Conservation (phyloP, 2,797 vertebrate genomes). For the Serranus cabrilla region DNA sequence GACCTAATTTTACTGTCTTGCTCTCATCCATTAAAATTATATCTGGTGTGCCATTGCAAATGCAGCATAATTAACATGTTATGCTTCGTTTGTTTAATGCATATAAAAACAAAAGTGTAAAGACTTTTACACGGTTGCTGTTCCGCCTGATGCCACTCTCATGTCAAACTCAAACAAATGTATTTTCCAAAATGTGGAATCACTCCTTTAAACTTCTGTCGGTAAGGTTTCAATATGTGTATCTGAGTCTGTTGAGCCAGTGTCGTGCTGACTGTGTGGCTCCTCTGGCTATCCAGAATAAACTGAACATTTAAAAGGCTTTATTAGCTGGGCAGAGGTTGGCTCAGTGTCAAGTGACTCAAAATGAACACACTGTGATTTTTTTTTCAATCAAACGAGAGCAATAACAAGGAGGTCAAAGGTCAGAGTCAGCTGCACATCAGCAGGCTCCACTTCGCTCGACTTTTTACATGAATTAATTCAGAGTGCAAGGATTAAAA, state of each 20-base stretch:
- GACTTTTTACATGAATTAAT: slow-evolving; percentile 7
- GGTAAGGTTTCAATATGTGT: not conserved
- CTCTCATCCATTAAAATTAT: too few species aligned
- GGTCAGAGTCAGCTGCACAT: not conserved
- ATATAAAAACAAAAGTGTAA: not conserved
- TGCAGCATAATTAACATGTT: not conserved
- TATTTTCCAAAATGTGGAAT: not conserved
- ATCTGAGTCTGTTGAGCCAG: not conserved
- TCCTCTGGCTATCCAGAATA: slow-evolving; percentile 2
- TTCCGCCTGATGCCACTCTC: not conserved
- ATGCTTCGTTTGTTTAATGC: not conserved
- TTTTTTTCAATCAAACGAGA: not conserved
- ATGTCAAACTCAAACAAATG: not conserved
- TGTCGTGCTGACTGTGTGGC: not conserved
- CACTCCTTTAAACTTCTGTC: not conserved
- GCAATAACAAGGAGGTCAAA: not conserved
- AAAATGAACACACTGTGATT: slow-evolving; percentile 1
- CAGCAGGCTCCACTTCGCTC: not conserved
- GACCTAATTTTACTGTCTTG: too few species aligned
- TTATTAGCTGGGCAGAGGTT: not conserved
- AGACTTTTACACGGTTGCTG: not conserved
- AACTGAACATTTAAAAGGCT: slow-evolving; percentile 18
- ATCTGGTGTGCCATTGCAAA: too few species aligned
- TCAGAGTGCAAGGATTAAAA: not conserved
- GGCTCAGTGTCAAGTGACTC: not conserved